phyloP scores from a whole-genome alignment of 2,113 vertebrate genomes.

The Serinus canaria region DNA sequence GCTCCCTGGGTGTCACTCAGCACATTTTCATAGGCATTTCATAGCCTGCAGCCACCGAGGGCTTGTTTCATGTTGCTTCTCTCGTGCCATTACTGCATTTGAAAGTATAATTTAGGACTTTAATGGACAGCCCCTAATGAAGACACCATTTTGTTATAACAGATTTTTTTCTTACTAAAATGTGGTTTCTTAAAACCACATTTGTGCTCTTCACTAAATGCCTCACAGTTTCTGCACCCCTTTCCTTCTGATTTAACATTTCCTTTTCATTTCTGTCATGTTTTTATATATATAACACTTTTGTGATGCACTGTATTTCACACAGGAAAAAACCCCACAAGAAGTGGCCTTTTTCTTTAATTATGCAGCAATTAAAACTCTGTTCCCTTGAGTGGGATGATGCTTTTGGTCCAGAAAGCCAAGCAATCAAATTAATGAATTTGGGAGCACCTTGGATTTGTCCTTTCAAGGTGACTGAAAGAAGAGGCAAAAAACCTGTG shows the following conservation, averaged over 20 bases:
- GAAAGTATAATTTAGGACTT: background rate
- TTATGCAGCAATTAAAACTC: background rate
- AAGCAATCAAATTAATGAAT: background rate
- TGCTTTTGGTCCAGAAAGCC: background rate
- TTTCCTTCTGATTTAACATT: background rate
- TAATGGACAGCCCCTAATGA: background rate
- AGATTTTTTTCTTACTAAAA: accelerated
- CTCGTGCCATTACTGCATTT: background rate
- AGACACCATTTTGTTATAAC: accelerated
- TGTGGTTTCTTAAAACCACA: background rate
- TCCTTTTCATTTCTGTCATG: background rate
- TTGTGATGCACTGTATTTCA: background rate
- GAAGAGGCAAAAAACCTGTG: background rate
- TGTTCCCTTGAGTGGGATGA: background rate
- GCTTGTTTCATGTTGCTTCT: background rate
- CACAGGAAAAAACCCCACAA: accelerated
- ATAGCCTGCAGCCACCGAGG: background rate
- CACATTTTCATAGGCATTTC: background rate
- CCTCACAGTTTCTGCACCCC: background rate
- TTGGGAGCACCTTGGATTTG: background rate
- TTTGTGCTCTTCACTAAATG: background rate
- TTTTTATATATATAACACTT: background rate
- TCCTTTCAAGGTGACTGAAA: background rate
- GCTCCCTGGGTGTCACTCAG: background rate
- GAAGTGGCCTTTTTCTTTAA: background rate